phyloP scores from a whole-genome alignment of 2,797 vertebrate species.

The Cyclopterus lumpus region DNA sequence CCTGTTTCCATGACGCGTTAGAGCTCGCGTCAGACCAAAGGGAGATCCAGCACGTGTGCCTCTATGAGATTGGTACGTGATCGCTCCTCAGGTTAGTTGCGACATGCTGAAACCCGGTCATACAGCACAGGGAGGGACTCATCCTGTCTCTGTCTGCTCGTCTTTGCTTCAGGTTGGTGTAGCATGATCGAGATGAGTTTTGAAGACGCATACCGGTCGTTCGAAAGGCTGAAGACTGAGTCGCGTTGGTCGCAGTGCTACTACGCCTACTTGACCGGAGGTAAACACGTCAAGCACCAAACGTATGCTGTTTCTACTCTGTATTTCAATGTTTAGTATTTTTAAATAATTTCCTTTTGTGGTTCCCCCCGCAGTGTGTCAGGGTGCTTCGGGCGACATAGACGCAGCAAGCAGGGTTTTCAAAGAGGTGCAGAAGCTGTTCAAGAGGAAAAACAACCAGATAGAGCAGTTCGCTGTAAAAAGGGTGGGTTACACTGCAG shows the following conservation, averaged over 20 bases:
- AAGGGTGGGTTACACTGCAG: constrained; percentile 76
- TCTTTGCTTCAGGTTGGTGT: constrained; percentile 90
- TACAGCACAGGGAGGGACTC: neutral
- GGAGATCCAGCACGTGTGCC: constrained; percentile 99
- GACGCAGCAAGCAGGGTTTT: constrained; percentile 91
- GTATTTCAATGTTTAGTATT: neutral
- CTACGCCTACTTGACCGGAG: constrained; percentile 97
- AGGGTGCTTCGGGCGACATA: constrained; percentile 93
- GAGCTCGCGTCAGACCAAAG: constrained; percentile 97
- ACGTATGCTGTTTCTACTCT: neutral
- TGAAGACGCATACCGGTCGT: constrained; percentile 92
- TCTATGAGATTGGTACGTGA: constrained; percentile 96
- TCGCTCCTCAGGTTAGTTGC: constrained; percentile 25
- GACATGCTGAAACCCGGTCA: neutral
- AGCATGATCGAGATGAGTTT: constrained; percentile 99
- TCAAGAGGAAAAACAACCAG: constrained; percentile 99
- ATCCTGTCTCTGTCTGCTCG: neutral
- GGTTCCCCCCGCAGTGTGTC: constrained; percentile 86
- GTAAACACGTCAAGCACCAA: constrained; percentile 67
- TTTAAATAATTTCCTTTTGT: neutral
- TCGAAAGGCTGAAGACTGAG: constrained; percentile 96
- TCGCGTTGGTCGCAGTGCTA: constrained; percentile 99
- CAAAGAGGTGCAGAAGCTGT: constrained; percentile 97
- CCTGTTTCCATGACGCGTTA: constrained; percentile 96
- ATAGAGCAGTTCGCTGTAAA: constrained; percentile 98